These are phyloP conservation scores for Nemoura dubitans DNA, from an alignment of 2,888 invertebrate species.

Conservation along the genomic window DNA sequence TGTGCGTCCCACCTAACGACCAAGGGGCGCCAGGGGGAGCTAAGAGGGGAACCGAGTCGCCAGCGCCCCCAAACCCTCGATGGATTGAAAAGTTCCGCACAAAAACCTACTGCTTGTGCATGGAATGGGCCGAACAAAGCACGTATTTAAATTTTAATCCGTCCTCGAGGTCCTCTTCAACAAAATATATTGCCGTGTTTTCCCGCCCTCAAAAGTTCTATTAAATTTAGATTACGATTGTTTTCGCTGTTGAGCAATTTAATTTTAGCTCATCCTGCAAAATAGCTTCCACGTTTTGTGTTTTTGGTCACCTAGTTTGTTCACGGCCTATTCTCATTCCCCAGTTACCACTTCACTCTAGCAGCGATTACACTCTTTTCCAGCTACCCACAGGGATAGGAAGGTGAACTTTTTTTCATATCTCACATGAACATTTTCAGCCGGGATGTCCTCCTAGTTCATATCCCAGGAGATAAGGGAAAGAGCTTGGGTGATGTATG, in stretches of 20 bases:
- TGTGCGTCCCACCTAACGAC: not conserved
- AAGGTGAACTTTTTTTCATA: conserved; percentile 31
- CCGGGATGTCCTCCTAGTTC: not conserved
- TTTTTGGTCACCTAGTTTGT: not conserved
- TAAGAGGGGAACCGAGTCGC: not conserved
- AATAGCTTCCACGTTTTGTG: not conserved
- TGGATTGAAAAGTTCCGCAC: not conserved
- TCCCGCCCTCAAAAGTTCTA: not conserved
- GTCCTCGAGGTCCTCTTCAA: not conserved
- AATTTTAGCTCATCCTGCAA: not conserved
- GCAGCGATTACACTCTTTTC: not conserved
- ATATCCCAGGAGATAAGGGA: conserved; percentile 25
- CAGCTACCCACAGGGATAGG: not conserved
- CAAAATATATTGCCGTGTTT: not conserved
- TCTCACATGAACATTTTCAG: conserved; percentile 25
- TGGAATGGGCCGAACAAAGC: not conserved
- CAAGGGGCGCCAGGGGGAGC: not conserved
- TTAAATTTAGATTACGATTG: conserved; percentile 12
- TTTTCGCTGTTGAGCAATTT: conserved; percentile 2
- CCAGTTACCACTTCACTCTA: not conserved
- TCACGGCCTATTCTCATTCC: not conserved
- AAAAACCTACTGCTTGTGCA: not conserved
- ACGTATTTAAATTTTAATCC: not conserved
- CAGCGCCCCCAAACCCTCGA: not conserved
- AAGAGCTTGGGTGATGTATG: conserved; percentile 3